A percentile compares a stretch with the other conserved stretches of the same genome.
Conservation (phyloP, 1,140 invertebrate genomes). For the Drosophila pruinosa region DNA sequence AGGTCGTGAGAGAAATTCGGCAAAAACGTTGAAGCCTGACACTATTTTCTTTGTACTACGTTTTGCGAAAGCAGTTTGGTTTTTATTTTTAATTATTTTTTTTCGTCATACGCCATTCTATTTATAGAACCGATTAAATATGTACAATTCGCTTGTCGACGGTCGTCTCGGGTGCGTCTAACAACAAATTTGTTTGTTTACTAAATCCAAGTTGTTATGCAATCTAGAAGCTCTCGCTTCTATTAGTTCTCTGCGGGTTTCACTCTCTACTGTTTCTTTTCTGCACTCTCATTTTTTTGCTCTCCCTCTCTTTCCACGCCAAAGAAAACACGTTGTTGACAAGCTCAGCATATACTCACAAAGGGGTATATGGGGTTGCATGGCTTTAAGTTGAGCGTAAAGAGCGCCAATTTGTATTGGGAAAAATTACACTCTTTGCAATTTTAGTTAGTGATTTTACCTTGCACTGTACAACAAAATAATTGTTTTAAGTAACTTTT, state of each 20-base stretch:
- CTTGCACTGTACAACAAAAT: not conserved
- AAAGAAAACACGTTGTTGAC: not conserved
- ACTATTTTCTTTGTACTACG: not conserved
- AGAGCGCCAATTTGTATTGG: not conserved
- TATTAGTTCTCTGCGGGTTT: not conserved
- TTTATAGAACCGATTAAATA: constrained; percentile 4
- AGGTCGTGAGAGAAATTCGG: constrained; percentile 1
- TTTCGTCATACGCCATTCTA: too few species aligned
- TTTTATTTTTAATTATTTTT: constrained; percentile 9
- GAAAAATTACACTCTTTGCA: not conserved
- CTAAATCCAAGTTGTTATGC: constrained; percentile 42
- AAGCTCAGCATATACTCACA: not conserved
- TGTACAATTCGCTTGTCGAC: not conserved
- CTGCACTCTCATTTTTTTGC: not conserved
- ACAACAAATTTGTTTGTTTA: constrained; percentile 55
- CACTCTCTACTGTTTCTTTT: not conserved
- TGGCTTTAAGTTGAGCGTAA: constrained; percentile 23
- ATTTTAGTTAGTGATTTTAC: not conserved
- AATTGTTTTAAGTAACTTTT: too few species aligned
- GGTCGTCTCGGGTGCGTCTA: not conserved
- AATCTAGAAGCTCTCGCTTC: constrained; percentile 14
- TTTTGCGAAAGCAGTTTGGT: not conserved
- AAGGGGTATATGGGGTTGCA: not conserved
- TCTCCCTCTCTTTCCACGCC: not conserved
- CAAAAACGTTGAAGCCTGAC: constrained; percentile 35